Evolutionary conservation across 2,888 invertebrate species (phyloP), one percentile per base, ranked within the genome.

Genomic region (Lepas anatifera): DNA sequence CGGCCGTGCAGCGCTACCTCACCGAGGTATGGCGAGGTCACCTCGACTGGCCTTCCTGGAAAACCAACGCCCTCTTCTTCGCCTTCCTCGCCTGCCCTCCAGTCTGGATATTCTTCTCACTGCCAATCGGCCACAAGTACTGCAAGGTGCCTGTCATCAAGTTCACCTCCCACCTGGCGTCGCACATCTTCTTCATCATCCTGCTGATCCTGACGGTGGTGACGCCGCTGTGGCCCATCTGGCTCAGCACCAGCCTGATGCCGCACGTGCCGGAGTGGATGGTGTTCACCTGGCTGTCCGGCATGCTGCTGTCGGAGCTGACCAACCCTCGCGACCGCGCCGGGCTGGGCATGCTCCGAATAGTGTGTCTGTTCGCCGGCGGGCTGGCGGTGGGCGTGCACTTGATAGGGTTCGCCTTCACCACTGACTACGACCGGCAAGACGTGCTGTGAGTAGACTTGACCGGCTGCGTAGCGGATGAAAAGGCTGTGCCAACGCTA

Each of bases 71-170:
- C 74, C 87, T 99, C 78, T 90, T 99, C 81, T 86, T 96, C 77
- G 87, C 90, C 75, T 93, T 98, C 79, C 87, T 98, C 77, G 82
- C 95, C 70, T 94, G 94, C 78, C 99, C 99, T 50, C 94, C 97
- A 10, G 89, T 98, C 43, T 99, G 97, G 97, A 84, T 97, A 75
- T 89, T 91, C 68, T 94, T 97, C 80, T 95, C 96, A 70, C 87
- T 97, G 78, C 97, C 97, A 69, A 83, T 96, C 78, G 93, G 93
- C 58, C 95, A 95, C 83, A 91, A 91, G 81, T 95, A 92, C 83
- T 93, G 95, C 84, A 94, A 96, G 85, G 94, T 98, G 77, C 99
- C 99, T 71, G 97, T 99, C 78, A 96, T 99, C 78, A 99, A 99
- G 83, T 99, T 99, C 83, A 97, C 98, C 92, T 96, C 97, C 64